Evolutionary conservation across 92 coral and sea anemone species (phyloP), one percentile per base, ranked within the genome.

Genomic region (Palythoa grandis): DNA sequence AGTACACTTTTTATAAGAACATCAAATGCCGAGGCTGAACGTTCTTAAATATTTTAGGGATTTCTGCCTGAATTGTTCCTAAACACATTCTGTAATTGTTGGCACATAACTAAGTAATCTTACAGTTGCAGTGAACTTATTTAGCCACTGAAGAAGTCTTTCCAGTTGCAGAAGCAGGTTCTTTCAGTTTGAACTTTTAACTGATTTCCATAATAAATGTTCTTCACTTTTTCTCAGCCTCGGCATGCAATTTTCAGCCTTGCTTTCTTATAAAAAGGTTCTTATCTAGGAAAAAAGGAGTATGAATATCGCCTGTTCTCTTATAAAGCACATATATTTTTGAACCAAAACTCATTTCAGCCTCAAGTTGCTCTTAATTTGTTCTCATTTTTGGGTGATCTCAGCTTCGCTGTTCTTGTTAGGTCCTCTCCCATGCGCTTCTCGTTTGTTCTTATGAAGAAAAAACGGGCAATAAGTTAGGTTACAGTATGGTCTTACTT

Each of bases 41-140:
- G n/a, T n/a, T n/a, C n/a, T n/a, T n/a, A n/a, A n/a, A n/a, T n/a
- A n/a, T n/a, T n/a, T n/a, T 53, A 53, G 9, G 13, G 11, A 53
- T 53, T 53, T 53, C 58, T 10, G 58, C 58, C 58, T 5, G 58
- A 53, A 8, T 53, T 53, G 58, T 53, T 53, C 11, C 14, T 7
- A 53, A 2, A 53, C 58, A 53, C 58, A 5, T 53, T 53, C 58
- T 53, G 58, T 53, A 53, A 53, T 2, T 2, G 58, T 53, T 53
- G 58, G 58, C 58, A 63, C 24, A 63, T 2, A 63, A 63, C 69
- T n/a, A 16, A 70, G 48, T 70, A 70, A 29, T 13, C 74, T 70
- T 70, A 17, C 43, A 70, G 52, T 29, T 70, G 48, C 74, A 70
- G 48, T 29, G 74, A 70, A 37, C 74, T 70, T 66, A 66, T 70